phyloP scores from a whole-genome alignment of 1,140 invertebrate genomes.

The Aricia agestis region DNA sequence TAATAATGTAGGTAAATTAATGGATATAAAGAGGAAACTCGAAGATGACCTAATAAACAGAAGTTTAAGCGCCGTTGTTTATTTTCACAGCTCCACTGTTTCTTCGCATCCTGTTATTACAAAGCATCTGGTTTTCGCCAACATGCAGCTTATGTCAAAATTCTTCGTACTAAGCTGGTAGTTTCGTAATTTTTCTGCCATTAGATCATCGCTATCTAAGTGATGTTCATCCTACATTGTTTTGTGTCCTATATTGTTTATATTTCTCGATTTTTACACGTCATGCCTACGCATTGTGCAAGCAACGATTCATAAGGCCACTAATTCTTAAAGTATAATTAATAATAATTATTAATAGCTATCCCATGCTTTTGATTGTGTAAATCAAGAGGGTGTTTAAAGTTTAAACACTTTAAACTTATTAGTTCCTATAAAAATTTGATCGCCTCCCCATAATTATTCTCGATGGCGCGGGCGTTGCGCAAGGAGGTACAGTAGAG shows the following conservation, averaged over 20 bases:
- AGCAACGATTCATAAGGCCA: background rate
- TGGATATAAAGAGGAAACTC: background rate
- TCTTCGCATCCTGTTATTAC: conserved; percentile 6
- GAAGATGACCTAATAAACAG: conserved; percentile 7
- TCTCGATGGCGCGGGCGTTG: background rate
- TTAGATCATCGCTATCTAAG: background rate
- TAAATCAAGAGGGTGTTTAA: too few species aligned
- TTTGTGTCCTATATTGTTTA: background rate
- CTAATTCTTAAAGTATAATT: too few species aligned
- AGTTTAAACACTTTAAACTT: too few species aligned
- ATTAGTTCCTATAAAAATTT: too few species aligned
- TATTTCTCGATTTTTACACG: conserved; percentile 1
- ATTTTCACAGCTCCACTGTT: background rate
- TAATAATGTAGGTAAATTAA: background rate
- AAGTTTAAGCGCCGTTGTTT: background rate
- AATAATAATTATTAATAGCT: too few species aligned
- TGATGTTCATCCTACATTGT: background rate
- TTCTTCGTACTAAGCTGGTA: background rate
- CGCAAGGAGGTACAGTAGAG: conserved; percentile 27
- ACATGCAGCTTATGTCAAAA: background rate
- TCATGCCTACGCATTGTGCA: conserved; percentile 14
- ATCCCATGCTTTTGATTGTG: too few species aligned
- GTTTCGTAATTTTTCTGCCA: background rate
- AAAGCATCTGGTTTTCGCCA: conserved; percentile 8
- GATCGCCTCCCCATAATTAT: background rate